Evolutionary conservation across 2,797 vertebrate species (phyloP).

Genomic region (Anniella stebbinsi): DNA sequence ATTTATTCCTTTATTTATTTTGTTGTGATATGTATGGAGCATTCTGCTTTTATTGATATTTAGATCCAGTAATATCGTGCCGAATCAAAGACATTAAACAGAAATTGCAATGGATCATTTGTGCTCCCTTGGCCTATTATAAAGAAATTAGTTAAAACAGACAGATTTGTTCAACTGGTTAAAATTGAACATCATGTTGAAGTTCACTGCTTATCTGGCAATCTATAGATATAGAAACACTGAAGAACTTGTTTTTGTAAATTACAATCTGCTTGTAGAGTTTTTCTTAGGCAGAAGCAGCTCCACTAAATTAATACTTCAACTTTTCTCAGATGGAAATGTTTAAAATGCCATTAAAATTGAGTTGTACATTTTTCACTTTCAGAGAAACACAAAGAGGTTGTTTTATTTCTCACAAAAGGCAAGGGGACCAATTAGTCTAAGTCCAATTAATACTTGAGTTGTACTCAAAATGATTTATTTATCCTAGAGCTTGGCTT

Average conservation of each 20-base stretch:
- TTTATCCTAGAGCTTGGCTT: slow-evolving; percentile 50
- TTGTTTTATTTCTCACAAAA: slow-evolving; percentile 46
- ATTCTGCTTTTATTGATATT: neutral
- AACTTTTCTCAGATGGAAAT: slow-evolving; percentile 63
- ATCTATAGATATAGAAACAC: slow-evolving; percentile 49
- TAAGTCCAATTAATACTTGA: slow-evolving; percentile 66
- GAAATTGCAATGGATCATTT: slow-evolving; percentile 46
- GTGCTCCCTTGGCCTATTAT: slow-evolving; percentile 43
- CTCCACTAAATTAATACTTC: slow-evolving; percentile 49
- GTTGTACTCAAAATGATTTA: slow-evolving; percentile 51
- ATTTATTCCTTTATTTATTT: neutral
- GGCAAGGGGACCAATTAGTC: slow-evolving; percentile 64
- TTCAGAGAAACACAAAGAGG: slow-evolving; percentile 52
- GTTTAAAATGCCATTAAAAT: slow-evolving; percentile 68
- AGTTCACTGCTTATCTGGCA: slow-evolving; percentile 35
- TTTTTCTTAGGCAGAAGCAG: slow-evolving; percentile 46
- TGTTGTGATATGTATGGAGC: neutral
- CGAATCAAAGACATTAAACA: slow-evolving; percentile 30
- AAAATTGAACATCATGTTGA: slow-evolving; percentile 21
- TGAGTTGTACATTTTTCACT: slow-evolving; percentile 61
- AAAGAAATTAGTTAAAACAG: slow-evolving; percentile 45
- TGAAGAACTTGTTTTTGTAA: slow-evolving; percentile 29
- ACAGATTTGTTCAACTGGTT: slow-evolving; percentile 52
- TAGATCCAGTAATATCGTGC: neutral
- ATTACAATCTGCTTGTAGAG: slow-evolving; percentile 38